These are phyloP conservation scores for Peromyscus eremicus DNA, from an alignment of 2,797 vertebrate species.

Conservation along the genomic window DNA sequence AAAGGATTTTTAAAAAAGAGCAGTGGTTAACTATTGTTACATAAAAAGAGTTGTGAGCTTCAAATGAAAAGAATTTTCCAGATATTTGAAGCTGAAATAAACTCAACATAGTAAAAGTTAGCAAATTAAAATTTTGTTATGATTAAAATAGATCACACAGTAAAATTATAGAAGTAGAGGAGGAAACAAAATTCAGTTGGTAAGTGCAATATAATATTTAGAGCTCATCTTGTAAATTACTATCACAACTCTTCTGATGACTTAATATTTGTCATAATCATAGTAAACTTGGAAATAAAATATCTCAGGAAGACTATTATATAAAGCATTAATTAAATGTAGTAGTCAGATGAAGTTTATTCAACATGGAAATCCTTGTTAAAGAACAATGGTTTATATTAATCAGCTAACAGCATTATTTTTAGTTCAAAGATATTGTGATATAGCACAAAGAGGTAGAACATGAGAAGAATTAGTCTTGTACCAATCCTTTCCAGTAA, in stretches of 20 bases:
- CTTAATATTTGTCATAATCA: background rate
- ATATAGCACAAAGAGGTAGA: background rate
- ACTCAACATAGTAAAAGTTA: background rate
- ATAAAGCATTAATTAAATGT: background rate
- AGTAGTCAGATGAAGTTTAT: background rate
- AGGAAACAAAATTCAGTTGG: background rate
- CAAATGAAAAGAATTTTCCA: background rate
- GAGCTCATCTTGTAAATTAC: background rate
- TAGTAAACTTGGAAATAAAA: background rate
- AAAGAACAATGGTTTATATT: background rate
- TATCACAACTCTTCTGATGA: background rate
- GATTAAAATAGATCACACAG: background rate
- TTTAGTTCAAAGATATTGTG: background rate
- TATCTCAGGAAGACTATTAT: background rate
- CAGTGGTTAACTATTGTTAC: conserved; percentile 21
- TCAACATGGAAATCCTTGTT: background rate
- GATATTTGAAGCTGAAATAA: background rate
- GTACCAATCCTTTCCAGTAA: rapidly evolving
- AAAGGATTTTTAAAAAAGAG: background rate
- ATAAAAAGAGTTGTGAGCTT: background rate
- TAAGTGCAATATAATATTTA: background rate
- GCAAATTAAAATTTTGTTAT: background rate
- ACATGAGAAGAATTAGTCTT: background rate
- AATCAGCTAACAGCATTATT: background rate
- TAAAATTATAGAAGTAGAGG: background rate